phyloP scores from a whole-genome alignment of 2,113 vertebrate genomes.

The Xiphorhynchus elegans region DNA sequence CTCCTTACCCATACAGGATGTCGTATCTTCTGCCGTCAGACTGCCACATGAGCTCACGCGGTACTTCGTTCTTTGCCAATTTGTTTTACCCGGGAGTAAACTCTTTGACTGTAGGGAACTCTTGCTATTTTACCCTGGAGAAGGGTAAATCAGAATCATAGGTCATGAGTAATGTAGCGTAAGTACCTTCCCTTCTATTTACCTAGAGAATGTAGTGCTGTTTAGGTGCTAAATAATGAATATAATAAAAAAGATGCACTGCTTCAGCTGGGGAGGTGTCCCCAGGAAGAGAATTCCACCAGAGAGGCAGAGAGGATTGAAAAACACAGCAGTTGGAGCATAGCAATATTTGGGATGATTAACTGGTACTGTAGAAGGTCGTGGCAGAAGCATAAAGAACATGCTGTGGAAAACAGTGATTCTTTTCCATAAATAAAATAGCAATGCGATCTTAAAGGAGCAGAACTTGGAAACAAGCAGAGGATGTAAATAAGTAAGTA shows the following conservation, averaged over 20 bases:
- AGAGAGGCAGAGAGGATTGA: not conserved
- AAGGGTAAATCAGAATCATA: not conserved
- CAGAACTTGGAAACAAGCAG: slow-evolving; percentile 53
- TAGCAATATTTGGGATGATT: slow-evolving; percentile 40
- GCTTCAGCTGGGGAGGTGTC: not conserved
- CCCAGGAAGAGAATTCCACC: not conserved
- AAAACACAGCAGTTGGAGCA: not conserved
- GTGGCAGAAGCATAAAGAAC: slow-evolving; percentile 63
- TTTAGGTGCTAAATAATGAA: slow-evolving; percentile 42
- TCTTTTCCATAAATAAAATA: slow-evolving; percentile 64
- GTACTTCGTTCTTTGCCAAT: not conserved
- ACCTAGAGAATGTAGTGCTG: not conserved
- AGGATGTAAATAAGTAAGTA: slow-evolving; percentile 64
- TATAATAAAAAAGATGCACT: not conserved
- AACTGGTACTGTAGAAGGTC: slow-evolving; percentile 48
- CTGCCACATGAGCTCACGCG: not conserved
- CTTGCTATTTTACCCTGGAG: not conserved
- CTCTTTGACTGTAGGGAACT: not conserved
- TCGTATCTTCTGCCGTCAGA: not conserved
- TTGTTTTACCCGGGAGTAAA: not conserved
- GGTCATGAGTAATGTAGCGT: not conserved
- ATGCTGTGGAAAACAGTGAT: slow-evolving; percentile 42
- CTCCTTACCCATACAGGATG: not conserved
- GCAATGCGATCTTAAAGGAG: slow-evolving; percentile 48
- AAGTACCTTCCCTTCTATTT: not conserved